phyloP scores from a whole-genome alignment of 2,888 invertebrate genomes.

The Digitonthophagus gazella region DNA sequence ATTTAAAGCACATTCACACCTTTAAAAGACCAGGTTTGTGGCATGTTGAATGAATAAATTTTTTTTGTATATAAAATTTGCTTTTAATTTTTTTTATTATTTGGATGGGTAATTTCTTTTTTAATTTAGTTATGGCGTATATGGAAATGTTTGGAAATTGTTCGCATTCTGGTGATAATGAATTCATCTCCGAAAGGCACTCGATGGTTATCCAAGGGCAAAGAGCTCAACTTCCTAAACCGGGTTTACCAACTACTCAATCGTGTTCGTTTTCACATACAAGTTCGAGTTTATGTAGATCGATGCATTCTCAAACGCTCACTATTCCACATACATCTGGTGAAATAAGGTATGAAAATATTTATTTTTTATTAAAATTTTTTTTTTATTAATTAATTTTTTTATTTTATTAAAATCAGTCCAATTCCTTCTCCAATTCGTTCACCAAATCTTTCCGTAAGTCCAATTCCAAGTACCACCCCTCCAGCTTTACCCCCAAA shows the following conservation, averaged over 20 bases:
- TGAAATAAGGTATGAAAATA: conserved; percentile 30
- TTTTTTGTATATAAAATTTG: too few relatives aligned
- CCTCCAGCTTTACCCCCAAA: conserved; percentile 65
- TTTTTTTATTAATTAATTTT: not conserved
- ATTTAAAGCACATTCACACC: too few relatives aligned
- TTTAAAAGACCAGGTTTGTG: too few relatives aligned
- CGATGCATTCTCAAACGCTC: conserved; percentile 43
- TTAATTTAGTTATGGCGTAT: conserved; percentile 82
- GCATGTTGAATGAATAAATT: too few relatives aligned
- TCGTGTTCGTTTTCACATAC: conserved; percentile 57
- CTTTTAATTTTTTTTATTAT: not conserved
- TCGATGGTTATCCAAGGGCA: conserved; percentile 67
- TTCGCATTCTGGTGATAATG: conserved; percentile 73
- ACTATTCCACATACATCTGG: conserved; percentile 30
- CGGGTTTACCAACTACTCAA: conserved; percentile 56
- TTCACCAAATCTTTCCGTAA: conserved; percentile 30
- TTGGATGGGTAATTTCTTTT: conserved; percentile 6
- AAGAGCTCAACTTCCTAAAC: conserved; percentile 37
- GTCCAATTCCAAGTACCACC: conserved; percentile 40
- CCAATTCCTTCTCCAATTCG: conserved; percentile 38
- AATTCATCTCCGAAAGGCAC: conserved; percentile 70
- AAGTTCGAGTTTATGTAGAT: conserved; percentile 39
- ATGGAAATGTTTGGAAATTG: conserved; percentile 95
- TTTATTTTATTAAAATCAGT: conserved; percentile 24
- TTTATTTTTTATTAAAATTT: conserved; percentile 7